Evolutionary conservation across 2,888 invertebrate genomes (phyloP), one percentile per base, ranked within the genome.

Genomic region (Phortica okadai): DNA sequence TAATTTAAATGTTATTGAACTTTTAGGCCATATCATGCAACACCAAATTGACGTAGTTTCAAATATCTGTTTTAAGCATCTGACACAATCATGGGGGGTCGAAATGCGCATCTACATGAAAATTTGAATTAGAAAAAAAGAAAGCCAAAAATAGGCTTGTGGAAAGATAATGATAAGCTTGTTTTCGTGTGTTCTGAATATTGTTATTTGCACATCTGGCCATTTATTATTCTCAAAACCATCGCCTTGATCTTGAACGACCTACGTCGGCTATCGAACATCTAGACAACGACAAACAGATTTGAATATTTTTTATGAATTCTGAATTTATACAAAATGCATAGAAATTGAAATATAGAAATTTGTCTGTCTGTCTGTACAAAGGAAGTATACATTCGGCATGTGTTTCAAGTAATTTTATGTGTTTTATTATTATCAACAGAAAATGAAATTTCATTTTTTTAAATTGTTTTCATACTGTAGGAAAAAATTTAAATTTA

Each of bases 191-290:
- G 33, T 33, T 33, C 33, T 33, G 33, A n/a, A 54, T n/a, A 50
- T 64, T 41, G 2, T 25, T 3, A 16, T 21, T 62, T 62, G 62
- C 6, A 8, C 50, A 50, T 50, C 50, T 50, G 8, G 14, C 50
- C 8, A 50, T 50, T 50, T 50, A 11, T 8, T 11, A 50, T 14
- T 6, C 6, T 50, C 50, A 50, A 50, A 6, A 50, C 50, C 8
- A 73, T 67, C 77, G 81, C 82, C 81, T 88, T 88, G 90, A 88
- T 83, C 88, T 88, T 85, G 79, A 67, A 77, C 79, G 85, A 84
- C 87, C 83, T 33, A 83, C 81, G 82, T 83, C 86, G 79, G 75
- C 81, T 83, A 82, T 82, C 83, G 74, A n/a, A 78, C 69, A 81
- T 83, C 79, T 77, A 44, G 44, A 2, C 54, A 14, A 6, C 74